Conservation (phyloP, 1,140 invertebrate species). For the Drosophila nannoptera region DNA sequence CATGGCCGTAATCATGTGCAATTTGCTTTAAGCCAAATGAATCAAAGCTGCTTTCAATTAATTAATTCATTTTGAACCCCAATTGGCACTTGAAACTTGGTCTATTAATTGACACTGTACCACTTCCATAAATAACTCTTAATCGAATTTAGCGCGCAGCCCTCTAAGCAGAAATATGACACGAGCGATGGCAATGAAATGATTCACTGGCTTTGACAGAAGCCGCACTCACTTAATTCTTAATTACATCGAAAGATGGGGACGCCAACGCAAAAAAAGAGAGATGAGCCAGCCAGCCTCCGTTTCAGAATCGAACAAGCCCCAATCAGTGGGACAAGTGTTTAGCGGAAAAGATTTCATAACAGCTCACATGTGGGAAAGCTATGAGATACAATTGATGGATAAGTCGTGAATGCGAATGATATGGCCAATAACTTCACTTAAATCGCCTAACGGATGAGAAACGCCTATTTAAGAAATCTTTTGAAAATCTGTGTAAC, state of each 20-base stretch:
- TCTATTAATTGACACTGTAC: slow-evolving; percentile 71
- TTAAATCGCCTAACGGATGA: slow-evolving; percentile 47
- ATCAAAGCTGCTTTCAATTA: slow-evolving; percentile 21
- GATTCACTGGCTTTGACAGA: slow-evolving; percentile 49
- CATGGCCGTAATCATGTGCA: not conserved
- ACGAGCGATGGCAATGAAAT: slow-evolving; percentile 19
- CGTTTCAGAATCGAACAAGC: not conserved
- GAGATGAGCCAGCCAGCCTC: not conserved
- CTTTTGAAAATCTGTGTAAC: slow-evolving; percentile 7
- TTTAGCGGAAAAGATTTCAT: slow-evolving; percentile 46
- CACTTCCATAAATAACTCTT: slow-evolving; percentile 53
- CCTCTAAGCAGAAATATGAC: slow-evolving; percentile 6
- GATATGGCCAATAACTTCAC: slow-evolving; percentile 17
- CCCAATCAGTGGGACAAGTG: slow-evolving; percentile 1
- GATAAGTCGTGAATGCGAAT: slow-evolving; percentile 32
- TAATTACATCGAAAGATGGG: slow-evolving; percentile 42
- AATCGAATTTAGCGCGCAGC: slow-evolving; percentile 60
- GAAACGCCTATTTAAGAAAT: slow-evolving; percentile 31
- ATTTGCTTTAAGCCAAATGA: too few relatives aligned
- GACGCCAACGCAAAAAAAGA: slow-evolving; percentile 46
- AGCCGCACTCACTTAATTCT: slow-evolving; percentile 35
- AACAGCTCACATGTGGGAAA: slow-evolving; percentile 35
- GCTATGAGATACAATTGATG: slow-evolving; percentile 22
- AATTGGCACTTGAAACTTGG: slow-evolving; percentile 28
- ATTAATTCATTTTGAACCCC: slow-evolving; percentile 35